phyloP scores from a whole-genome alignment of 2,113 vertebrate genomes.

The Tetrao urogallus region DNA sequence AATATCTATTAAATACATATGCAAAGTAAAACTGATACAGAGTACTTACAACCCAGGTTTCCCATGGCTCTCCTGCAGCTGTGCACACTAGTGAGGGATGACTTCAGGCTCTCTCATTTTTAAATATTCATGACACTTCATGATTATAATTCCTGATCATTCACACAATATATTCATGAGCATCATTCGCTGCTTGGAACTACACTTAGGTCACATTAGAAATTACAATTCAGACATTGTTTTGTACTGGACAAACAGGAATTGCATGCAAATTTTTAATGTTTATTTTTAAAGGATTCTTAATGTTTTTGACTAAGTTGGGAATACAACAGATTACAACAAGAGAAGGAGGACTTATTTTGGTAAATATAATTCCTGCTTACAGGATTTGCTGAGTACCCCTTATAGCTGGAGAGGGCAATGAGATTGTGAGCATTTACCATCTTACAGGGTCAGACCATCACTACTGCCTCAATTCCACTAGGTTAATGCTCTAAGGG shows the following conservation, averaged over 20 bases:
- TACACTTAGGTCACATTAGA: background rate
- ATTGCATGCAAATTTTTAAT: background rate
- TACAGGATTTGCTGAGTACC: background rate
- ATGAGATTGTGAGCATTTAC: constrained; percentile 21
- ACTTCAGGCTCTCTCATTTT: background rate
- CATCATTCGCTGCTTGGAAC: background rate
- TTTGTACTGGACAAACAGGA: background rate
- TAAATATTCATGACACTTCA: background rate
- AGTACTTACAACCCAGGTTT: background rate
- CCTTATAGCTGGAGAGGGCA: constrained; percentile 1
- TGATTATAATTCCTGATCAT: background rate
- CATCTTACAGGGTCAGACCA: background rate
- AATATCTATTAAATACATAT: background rate
- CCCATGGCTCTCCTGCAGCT: background rate
- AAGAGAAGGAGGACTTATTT: background rate
- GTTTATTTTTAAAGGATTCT: background rate
- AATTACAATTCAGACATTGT: background rate
- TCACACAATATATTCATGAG: background rate
- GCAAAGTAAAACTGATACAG: background rate
- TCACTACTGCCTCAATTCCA: background rate
- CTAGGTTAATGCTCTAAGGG: constrained; percentile 10
- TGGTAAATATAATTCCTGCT: constrained; percentile 24
- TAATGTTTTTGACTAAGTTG: constrained; percentile 5
- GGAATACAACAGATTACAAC: background rate
- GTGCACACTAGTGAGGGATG: background rate